Base-by-base conservation (phyloP, 1,140 invertebrate species). In the Lepidostoma basale region DNA sequence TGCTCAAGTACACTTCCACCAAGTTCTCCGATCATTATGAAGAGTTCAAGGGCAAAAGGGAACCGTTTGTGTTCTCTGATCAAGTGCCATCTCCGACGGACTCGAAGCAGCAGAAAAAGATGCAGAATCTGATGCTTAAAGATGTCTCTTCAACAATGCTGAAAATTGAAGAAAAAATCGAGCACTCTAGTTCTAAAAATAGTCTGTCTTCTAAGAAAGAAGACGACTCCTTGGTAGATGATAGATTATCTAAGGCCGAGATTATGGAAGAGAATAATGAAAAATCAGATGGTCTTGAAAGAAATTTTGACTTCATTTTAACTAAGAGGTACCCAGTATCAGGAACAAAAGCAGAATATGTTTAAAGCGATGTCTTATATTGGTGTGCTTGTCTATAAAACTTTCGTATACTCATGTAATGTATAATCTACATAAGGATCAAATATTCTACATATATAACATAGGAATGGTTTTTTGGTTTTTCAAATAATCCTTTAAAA, bases 61-160 rank as follows among this genome's bases (percentile, higher is more conserved):
- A 63, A n/a, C 60, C 44, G 18, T 63, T 63, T 20, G 44, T 63
- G 18, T 63, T 63, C 23, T 45, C 60, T 5, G 60, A 63, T n/a
- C 23, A 18, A 36, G 62, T 69, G n/a, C 62, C 64, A 14, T 72
- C 70, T 25, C 70, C 70, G 3, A 64, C 49, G 10, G 70, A 72
- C 23, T 33, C 63, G n/a, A 72, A 72, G 26, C 58, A 59, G 18
- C 62, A 67, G 16, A 72, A 72, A 40, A 64, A 64, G 26, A 56
- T 69, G 16, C 52, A 66, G 10, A 72, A 68, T 22, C 64, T 67
- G 5, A 62, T 68, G 25, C 49, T 68, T 2, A 70, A 67, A 54
- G 66, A 62, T 4, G 16, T 52, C 4, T 66, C 68, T 28, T 59
- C 54, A 2, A 39, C 22, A 33, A 40, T 39, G n/a, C 22, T 69